Conservation (phyloP, 2,797 vertebrate genomes). For the Podarcis siculus region DNA sequence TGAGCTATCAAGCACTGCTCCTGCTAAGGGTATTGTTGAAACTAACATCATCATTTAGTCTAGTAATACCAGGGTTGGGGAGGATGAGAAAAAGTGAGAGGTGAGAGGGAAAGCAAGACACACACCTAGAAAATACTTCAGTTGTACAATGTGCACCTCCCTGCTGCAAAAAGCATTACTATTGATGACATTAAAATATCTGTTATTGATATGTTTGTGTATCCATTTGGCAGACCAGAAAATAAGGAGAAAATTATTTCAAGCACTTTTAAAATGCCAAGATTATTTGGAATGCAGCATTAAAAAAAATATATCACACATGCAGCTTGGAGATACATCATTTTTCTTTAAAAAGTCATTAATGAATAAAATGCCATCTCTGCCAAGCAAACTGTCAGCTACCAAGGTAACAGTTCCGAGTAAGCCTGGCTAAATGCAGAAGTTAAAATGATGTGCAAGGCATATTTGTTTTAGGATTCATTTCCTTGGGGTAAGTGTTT, state of each 20-base stretch:
- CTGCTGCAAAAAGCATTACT: neutral
- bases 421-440: neutral
- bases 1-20: neutral
- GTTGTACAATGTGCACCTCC: neutral
- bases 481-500: neutral
- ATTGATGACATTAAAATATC: neutral
- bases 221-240: neutral
- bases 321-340: neutral
- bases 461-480: neutral
- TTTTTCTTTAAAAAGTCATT: neutral
- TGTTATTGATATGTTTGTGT: neutral
- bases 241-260: neutral
- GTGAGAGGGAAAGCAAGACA: neutral
- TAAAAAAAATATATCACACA: neutral
- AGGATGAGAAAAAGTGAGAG: too few relatives aligned
- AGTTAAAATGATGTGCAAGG: neutral
- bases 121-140: neutral
- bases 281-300: neutral
- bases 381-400: constrained; percentile 6
- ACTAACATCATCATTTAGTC: neutral
- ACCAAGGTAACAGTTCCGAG: neutral
- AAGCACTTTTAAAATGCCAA: neutral
- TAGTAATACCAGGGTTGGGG: neutral
- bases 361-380: constrained; percentile 13
- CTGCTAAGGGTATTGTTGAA: neutral